These are phyloP conservation scores for Psophia crepitans DNA, from an alignment of 2,113 vertebrate species.

Conservation along the genomic window DNA sequence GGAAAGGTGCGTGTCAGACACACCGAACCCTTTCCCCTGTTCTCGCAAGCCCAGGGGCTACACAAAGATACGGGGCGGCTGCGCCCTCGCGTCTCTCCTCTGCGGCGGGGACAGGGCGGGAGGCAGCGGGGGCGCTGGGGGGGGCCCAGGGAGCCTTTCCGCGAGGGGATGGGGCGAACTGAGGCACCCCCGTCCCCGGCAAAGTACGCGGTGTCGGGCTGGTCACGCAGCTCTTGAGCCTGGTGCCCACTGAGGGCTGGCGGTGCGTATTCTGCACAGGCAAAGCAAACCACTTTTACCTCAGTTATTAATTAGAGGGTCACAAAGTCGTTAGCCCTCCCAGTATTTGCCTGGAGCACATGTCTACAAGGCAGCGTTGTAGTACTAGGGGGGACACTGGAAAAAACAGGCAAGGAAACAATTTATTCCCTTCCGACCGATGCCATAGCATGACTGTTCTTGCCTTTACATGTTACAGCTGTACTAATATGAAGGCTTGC, in stretches of 20 bases:
- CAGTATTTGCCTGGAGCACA: background rate
- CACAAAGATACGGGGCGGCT: too few relatives aligned
- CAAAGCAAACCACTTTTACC: background rate
- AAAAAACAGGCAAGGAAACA: background rate
- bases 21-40: fast-evolving
- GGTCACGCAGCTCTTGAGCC: fast-evolving
- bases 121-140: too few relatives aligned
- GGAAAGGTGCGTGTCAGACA: too few relatives aligned
- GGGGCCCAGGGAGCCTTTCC: background rate
- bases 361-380: too few relatives aligned
- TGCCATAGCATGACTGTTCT: fast-evolving
- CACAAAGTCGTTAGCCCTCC: fast-evolving
- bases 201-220: fast-evolving
- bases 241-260: fast-evolving
- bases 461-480: background rate
- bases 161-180: background rate
- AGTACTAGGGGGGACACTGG: too few relatives aligned
- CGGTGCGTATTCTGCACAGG: background rate
- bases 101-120: background rate
- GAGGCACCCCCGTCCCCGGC: background rate
- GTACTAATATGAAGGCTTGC: background rate
- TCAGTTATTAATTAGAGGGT: background rate
- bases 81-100: too few relatives aligned
- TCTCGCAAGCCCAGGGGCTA: background rate
- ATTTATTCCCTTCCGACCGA: background rate